These are phyloP conservation scores for Trematomus bernacchii DNA, from an alignment of 2,797 vertebrate genomes.

Conservation along the genomic window DNA sequence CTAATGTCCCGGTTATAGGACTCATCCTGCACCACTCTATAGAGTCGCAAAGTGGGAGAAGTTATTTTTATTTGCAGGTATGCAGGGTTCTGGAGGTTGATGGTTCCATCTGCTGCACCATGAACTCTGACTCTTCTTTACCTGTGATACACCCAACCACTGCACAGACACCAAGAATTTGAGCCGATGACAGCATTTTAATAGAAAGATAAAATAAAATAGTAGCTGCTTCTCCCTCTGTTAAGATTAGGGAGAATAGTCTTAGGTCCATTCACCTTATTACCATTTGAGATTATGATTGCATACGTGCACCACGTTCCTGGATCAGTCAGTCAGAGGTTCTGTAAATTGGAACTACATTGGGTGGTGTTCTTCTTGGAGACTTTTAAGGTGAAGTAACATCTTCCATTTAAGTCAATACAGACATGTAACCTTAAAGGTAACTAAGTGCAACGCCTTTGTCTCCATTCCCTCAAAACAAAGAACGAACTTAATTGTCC, in stretches of 20 bases:
- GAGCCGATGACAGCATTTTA: too few relatives aligned
- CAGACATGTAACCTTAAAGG: background rate
- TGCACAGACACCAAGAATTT: too few relatives aligned
- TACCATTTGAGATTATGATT: slow-evolving; percentile 2
- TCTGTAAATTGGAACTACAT: background rate
- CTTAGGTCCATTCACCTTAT: background rate
- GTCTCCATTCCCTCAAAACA: background rate
- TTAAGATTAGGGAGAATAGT: background rate
- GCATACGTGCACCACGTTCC: background rate
- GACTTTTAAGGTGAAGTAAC: background rate
- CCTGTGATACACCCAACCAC: too few relatives aligned
- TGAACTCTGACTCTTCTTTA: too few relatives aligned
- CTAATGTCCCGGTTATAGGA: too few relatives aligned
- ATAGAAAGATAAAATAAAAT: background rate
- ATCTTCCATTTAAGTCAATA: background rate
- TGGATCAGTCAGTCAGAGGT: slow-evolving; percentile 4
- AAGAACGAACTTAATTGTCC: background rate
- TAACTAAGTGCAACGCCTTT: background rate
- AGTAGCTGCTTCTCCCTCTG: background rate
- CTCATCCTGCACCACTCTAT: background rate
- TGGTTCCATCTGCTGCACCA: too few relatives aligned
- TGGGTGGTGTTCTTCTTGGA: background rate
- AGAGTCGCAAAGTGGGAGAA: slow-evolving; percentile 2
- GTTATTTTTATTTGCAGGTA: background rate
- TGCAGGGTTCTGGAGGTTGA: background rate